Evolutionary conservation across 2,888 invertebrate species (phyloP), one percentile per base, ranked within the genome.

Genomic region (Apoda limacodes): DNA sequence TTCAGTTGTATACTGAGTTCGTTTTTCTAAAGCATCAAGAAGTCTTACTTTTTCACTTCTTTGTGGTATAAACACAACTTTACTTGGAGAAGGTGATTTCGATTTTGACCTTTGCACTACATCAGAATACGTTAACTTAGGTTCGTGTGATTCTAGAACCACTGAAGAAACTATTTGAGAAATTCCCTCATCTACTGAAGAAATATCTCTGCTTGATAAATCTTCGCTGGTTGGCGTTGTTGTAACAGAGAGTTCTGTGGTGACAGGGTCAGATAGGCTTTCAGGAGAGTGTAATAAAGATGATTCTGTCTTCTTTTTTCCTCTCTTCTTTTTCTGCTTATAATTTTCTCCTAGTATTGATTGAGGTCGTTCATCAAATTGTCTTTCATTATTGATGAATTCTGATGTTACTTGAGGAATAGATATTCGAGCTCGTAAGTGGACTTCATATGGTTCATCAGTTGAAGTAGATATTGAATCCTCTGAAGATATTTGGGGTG

Each of bases 401-500:
- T 72, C 70, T 7, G 52, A 59, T 4, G 57, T 72, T 27, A 55
- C 53, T 55, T 72, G 66, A 22, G 83, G 83, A 35, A 87, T 81
- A 0, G 84, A 75, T 11, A 86, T 78, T 36, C 82, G 78, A 21
- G 86, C 83, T 46, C 83, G 64, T 14, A 86, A 70, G 42, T 84
- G 83, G n/a, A 86, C 75, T 70, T 86, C 86, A 43, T 83, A 85
- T 9, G 82, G 76, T 41, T 83, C 83, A 38, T 83, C 83, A 3
- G 75, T 75, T 2, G 82, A 82, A 31, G 78, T 78, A 3, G 81
- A 72, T 30, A 78, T 67, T 1, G 76, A 76, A 43, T 75, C 74
- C 41, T 78, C 81, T 28, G 84, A 83, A 19, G 71, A 64, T 9
- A 80, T 60, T 40, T 85, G 81, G 2, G 89, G 85, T 13, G 85